phyloP scores from a whole-genome alignment of 2,797 vertebrate species.

The Coilia nasus region DNA sequence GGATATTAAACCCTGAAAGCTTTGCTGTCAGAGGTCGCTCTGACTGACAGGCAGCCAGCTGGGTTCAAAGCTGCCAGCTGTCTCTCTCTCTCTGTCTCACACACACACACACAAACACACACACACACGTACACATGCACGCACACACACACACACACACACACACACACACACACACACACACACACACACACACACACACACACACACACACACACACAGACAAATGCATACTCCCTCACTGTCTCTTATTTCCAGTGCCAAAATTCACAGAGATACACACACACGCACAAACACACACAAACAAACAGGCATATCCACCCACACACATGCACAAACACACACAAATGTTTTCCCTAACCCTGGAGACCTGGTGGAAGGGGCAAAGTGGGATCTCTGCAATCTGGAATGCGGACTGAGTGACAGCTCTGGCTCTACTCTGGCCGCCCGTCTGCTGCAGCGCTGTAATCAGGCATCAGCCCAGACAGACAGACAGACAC shows the following conservation, averaged over 20 bases:
- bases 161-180: neutral
- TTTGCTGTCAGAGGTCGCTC: constrained; percentile 17
- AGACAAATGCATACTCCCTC: neutral
- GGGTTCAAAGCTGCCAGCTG: constrained; percentile 27
- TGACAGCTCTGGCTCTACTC: constrained; percentile 10
- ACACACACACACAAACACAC: neutral
- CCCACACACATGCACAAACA: neutral
- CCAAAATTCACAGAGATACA: no score
- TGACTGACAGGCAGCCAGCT: constrained; percentile 24
- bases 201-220: neutral
- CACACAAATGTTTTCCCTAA: constrained; percentile 37
- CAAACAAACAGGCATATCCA: neutral
- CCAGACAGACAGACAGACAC: neutral
- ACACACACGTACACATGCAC: neutral
- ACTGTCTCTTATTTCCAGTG: no score
- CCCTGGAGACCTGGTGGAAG: constrained; percentile 4
- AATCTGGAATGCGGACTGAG: neutral
- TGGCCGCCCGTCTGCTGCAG: neutral
- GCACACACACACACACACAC: neutral
- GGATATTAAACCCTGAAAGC: constrained; percentile 23
- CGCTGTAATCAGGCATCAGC: neutral
- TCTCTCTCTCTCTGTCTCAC: neutral
- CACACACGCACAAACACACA: constrained; percentile 27
- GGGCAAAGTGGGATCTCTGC: neutral
- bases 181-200: neutral